Conservation (phyloP, 2,888 invertebrate species). For the Xestobium rufovillosum region DNA sequence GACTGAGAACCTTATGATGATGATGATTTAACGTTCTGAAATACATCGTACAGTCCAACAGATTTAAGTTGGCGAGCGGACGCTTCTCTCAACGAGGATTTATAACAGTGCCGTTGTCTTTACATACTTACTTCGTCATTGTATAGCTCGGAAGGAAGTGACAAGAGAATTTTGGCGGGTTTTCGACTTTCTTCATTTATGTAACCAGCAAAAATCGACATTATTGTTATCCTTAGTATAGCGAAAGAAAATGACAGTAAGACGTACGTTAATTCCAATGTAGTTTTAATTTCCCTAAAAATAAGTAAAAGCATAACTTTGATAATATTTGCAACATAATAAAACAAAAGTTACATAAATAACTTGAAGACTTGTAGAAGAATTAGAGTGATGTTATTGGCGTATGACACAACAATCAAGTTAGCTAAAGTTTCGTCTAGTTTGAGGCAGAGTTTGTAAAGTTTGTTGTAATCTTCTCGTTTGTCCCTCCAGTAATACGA, state of each 20-base stretch:
- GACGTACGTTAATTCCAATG: neutral
- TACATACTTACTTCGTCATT: too few relatives aligned
- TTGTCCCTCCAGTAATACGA: constrained; percentile 28
- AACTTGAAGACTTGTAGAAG: constrained; percentile 29
- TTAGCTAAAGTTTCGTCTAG: constrained; percentile 25
- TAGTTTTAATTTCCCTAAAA: neutral
- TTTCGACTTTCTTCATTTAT: constrained; percentile 1
- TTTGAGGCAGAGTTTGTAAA: constrained; percentile 20
- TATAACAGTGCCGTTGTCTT: too few relatives aligned
- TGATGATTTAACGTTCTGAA: too few relatives aligned
- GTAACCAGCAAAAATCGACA: neutral
- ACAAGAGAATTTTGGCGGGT: neutral
- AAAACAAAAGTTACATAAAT: constrained; percentile 40
- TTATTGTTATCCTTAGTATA: neutral
- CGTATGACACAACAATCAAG: constrained; percentile 26
- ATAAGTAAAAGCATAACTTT: neutral
- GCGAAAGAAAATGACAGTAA: neutral
- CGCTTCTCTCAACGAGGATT: too few relatives aligned
- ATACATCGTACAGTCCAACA: too few relatives aligned
- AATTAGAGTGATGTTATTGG: constrained; percentile 27
- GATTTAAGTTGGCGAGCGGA: too few relatives aligned
- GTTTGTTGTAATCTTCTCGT: constrained; percentile 26
- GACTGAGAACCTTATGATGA: too few relatives aligned
- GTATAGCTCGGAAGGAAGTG: neutral
- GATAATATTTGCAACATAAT: neutral